Percentiles rank a stretch among this genome's conserved stretches.
Conservation (phyloP, 2,113 vertebrate species). For the Propithecus coquereli region DNA sequence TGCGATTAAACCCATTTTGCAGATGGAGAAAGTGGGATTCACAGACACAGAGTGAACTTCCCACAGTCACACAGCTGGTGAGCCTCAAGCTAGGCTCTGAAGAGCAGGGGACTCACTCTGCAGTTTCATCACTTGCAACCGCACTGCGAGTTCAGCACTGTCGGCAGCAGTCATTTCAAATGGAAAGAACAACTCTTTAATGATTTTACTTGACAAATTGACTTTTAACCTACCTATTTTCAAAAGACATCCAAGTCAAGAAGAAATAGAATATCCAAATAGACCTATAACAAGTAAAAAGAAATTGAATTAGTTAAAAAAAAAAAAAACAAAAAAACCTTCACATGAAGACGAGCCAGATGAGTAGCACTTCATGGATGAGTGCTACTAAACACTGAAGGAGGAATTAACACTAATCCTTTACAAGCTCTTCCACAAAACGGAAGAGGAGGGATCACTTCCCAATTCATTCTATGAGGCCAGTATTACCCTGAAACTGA, state of each 20-base stretch:
- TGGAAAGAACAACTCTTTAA: neutral
- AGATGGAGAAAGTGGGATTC: neutral
- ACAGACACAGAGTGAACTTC: neutral
- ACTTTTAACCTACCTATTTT: neutral
- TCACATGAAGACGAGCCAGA: neutral
- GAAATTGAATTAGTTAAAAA: neutral
- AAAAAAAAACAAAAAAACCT: neutral
- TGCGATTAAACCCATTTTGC: neutral
- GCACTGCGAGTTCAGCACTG: too few relatives aligned
- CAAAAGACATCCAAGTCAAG: neutral
- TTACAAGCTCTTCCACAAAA: neutral
- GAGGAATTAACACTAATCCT: neutral
- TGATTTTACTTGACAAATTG: neutral
- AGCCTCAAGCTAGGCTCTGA: neutral
- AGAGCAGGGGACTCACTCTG: too few relatives aligned
- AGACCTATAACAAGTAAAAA: neutral
- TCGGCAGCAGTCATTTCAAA: too few relatives aligned
- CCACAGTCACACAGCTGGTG: too few relatives aligned
- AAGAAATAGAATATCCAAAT: neutral
- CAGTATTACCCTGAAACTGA: neutral
- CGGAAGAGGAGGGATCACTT: neutral
- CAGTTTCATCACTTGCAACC: neutral
- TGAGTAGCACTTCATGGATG: neutral
- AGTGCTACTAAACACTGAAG: neutral
- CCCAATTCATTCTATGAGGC: neutral